Percentiles rank a stretch among this genome's conserved stretches.
Conservation (phyloP, 2,797 vertebrate species). For the Babyrousa celebensis region DNA sequence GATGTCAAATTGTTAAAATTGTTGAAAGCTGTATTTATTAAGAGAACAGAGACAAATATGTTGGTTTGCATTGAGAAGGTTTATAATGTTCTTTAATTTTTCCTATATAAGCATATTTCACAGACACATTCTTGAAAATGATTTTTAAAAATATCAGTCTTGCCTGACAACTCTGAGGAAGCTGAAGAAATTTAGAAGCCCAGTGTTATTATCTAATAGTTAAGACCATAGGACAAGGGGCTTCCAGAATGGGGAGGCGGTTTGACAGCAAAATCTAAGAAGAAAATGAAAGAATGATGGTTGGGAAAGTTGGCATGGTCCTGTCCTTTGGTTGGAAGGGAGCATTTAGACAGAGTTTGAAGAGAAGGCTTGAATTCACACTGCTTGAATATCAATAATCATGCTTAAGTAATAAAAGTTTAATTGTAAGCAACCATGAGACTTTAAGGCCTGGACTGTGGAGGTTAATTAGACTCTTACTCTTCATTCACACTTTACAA, state of each 20-base stretch:
- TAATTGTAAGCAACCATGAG: neutral
- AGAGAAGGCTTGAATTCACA: neutral
- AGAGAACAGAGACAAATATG: neutral
- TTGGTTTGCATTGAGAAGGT: neutral
- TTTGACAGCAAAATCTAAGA: neutral
- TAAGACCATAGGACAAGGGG: neutral
- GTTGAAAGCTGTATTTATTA: neutral
- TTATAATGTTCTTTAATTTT: neutral
- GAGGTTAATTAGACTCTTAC: neutral
- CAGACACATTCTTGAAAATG: neutral
- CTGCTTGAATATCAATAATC: neutral
- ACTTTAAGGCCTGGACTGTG: neutral
- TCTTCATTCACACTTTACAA: neutral
- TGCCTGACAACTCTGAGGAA: neutral
- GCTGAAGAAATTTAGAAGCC: neutral
- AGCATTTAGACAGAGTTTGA: neutral
- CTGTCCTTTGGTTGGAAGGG: neutral
- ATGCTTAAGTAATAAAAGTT: neutral
- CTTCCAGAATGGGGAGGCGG: neutral
- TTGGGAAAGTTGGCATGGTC: neutral
- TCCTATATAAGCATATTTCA: neutral
- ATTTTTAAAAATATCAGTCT: neutral
- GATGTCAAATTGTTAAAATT: slow-evolving; percentile 1
- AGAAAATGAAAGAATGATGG: accelerated
- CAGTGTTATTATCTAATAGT: neutral